Evolutionary conservation across 1,140 invertebrate species (phyloP).

Genomic region (Drosophila bocki): DNA sequence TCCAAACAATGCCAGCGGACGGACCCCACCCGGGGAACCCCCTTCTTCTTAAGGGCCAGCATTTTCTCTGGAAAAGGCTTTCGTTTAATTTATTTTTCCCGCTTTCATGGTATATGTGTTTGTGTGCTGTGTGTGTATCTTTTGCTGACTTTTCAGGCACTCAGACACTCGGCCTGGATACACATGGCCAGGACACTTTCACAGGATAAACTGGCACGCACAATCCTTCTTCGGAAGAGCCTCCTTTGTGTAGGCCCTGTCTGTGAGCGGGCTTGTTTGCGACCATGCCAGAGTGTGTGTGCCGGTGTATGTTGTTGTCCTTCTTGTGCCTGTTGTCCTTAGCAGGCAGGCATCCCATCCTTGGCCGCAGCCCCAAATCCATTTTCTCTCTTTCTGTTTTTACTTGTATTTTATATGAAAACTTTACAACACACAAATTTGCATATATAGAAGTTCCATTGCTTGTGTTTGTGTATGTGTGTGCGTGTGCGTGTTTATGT

Average conservation of each 20-base stretch:
- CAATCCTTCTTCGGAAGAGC: constrained; percentile 75
- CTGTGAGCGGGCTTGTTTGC: constrained; percentile 26
- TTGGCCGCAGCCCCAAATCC: constrained; percentile 59
- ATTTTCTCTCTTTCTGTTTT: constrained; percentile 70
- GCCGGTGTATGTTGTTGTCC: constrained; percentile 61
- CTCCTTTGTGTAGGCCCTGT: constrained; percentile 77
- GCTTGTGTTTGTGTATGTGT: constrained; percentile 5
- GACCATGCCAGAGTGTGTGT: constrained; percentile 17
- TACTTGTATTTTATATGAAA: constrained; percentile 84
- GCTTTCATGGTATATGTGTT: background rate
- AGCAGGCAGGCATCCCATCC: constrained; percentile 37
- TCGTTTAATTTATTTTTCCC: constrained; percentile 73
- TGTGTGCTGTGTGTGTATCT: constrained; percentile 65
- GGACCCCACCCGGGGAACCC: background rate
- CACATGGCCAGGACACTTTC: constrained; percentile 56
- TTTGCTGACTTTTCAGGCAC: constrained; percentile 77
- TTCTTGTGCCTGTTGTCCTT: constrained; percentile 74
- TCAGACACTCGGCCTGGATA: constrained; percentile 44
- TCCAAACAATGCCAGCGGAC: constrained; percentile 45
- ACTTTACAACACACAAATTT: constrained; percentile 80
- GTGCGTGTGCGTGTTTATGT: constrained; percentile 24
- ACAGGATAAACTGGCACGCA: constrained; percentile 69
- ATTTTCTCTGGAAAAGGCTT: constrained; percentile 57
- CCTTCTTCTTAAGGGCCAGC: constrained; percentile 53
- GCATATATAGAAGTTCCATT: constrained; percentile 67